These are phyloP conservation scores for Denticeps clupeoides DNA, from an alignment of 2,797 vertebrate species.

Conservation along the genomic window DNA sequence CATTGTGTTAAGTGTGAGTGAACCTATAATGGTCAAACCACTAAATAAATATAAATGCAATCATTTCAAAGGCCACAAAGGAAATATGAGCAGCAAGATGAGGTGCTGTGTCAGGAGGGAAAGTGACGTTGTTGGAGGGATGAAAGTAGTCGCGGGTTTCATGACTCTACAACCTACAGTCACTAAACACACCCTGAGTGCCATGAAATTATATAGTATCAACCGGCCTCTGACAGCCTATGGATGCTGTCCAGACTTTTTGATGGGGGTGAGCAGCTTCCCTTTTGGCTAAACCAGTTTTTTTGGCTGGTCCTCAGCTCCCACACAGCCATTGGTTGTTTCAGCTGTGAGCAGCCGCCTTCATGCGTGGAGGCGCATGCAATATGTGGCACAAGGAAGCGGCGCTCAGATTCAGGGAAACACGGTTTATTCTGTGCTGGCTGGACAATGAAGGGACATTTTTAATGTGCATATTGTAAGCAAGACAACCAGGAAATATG, in stretches of 20 bases:
- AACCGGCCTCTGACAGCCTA: conserved; percentile 13
- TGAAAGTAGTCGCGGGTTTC: too few relatives aligned
- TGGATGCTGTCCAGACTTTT: conserved; percentile 32
- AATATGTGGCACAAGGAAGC: conserved; percentile 26
- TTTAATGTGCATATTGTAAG: too few relatives aligned
- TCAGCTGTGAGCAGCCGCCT: conserved; percentile 37
- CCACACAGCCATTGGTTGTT: conserved; percentile 32
- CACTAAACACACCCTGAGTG: conserved; percentile 9
- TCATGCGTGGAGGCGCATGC: conserved; percentile 37
- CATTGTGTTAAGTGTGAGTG: too few relatives aligned
- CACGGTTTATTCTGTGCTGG: conserved; percentile 37
- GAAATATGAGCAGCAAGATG: too few relatives aligned
- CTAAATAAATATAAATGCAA: too few relatives aligned
- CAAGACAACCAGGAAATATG: too few relatives aligned
- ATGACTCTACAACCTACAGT: too few relatives aligned
- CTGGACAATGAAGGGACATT: too few relatives aligned
- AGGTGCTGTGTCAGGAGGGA: too few relatives aligned
- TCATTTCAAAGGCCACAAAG: too few relatives aligned
- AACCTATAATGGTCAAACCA: too few relatives aligned
- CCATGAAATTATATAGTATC: not conserved
- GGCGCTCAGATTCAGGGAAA: conserved; percentile 35
- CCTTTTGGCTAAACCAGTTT: not conserved
- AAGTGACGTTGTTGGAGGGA: not conserved
- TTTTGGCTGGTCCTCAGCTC: conserved; percentile 28
- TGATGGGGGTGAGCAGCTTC: conserved; percentile 32